These are phyloP conservation scores for Protobothrops flavoviridis DNA, from an alignment of 2,113 vertebrate species.

Conservation along the genomic window DNA sequence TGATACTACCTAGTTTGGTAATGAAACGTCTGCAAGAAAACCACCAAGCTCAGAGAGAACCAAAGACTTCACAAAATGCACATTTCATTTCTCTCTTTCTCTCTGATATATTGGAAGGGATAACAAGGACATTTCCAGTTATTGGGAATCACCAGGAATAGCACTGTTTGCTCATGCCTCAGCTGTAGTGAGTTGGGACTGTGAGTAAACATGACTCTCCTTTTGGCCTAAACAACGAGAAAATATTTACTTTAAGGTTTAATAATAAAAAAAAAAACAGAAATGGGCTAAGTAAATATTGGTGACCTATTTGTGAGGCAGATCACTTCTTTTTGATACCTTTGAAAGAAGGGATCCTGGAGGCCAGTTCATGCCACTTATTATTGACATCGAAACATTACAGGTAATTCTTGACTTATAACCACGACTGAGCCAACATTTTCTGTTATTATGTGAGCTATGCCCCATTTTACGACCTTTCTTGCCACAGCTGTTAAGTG, in stretches of 20 bases:
- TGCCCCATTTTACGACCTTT: not conserved
- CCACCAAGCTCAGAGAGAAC: too few species aligned
- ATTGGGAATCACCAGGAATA: not conserved
- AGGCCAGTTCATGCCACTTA: not conserved
- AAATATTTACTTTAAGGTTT: rapidly evolving
- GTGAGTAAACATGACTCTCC: not conserved
- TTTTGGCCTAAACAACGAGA: not conserved
- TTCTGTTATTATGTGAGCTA: not conserved
- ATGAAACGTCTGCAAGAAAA: too few species aligned
- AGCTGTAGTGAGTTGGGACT: not conserved
- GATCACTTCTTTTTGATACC: not conserved
- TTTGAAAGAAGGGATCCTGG: not conserved
- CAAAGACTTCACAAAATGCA: not conserved
- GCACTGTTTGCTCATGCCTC: not conserved
- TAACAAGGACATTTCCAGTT: not conserved
- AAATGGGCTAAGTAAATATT: not conserved
- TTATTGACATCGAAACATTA: not conserved
- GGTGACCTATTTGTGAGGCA: not conserved
- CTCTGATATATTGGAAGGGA: too few species aligned
- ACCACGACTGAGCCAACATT: not conserved
- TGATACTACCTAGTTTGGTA: too few species aligned
- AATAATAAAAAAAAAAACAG: not conserved
- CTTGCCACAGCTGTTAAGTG: not conserved
- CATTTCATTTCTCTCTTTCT: too few species aligned
- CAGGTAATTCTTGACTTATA: not conserved